A percentile compares a stretch with the other conserved stretches of the same genome.
Evolutionary conservation across 2,113 vertebrate genomes (phyloP).

Genomic region (Cyprinus carpio): DNA sequence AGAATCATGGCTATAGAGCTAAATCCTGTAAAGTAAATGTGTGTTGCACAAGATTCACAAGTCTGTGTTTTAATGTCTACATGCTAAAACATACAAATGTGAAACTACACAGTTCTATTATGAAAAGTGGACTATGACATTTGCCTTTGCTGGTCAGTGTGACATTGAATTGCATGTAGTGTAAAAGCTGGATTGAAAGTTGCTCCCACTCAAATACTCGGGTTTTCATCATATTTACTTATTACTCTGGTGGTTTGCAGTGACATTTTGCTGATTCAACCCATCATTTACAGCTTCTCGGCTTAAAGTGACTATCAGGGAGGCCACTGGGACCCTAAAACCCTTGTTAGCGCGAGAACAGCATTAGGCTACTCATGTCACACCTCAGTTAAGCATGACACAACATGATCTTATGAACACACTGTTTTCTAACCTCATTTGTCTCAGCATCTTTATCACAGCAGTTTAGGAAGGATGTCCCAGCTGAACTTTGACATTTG

Average conservation of each 20-base stretch:
- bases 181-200: not conserved
- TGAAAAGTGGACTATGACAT: conserved; percentile 9
- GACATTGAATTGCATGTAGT: conserved; percentile 18
- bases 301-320: conserved; percentile 1
- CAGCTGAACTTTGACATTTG: conserved; percentile 63
- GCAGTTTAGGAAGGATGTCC: not conserved
- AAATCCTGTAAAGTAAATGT: not conserved
- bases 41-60: conserved; percentile 19
- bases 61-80: not conserved
- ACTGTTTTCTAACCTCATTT: conserved; percentile 8
- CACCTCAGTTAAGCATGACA: conserved; percentile 62
- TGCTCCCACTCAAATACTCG: not conserved
- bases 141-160: conserved; percentile 37
- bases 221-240: not conserved
- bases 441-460: conserved; percentile 30
- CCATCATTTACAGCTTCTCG: not conserved
- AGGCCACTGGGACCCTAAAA: conserved; percentile 17
- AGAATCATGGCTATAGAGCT: not conserved
- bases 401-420: conserved; percentile 45
- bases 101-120: not conserved
- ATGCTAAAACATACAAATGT: not conserved
- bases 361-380: conserved; percentile 45
- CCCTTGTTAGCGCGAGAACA: conserved; percentile 38
- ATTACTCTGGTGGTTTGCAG: not conserved
- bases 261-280: conserved; percentile 29